Conservation (phyloP, 2,888 invertebrate genomes). For the Himalopsyche kuldschensis region DNA sequence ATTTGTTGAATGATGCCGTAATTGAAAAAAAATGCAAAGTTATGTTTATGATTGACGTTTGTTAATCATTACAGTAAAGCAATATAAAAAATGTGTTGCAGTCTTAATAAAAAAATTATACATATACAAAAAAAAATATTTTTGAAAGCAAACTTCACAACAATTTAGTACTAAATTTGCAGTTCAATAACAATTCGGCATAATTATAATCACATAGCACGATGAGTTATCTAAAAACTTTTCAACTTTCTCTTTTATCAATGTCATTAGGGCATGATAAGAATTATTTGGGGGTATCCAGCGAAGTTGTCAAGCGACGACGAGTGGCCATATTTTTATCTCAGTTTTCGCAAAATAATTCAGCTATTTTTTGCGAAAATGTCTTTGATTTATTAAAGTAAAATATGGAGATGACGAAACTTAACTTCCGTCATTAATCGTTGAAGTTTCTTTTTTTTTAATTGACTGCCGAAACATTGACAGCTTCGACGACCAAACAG, state of each 20-base stretch:
- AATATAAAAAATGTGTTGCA: no score
- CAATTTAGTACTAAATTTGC: not conserved
- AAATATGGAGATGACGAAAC: not conserved
- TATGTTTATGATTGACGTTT: no score
- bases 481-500: no score
- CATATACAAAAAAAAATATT: no score
- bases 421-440: no score
- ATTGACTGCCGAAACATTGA: no score
- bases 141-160: no score
- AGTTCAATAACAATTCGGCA: not conserved
- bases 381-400: not conserved
- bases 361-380: not conserved
- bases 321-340: not conserved
- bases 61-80: no score
- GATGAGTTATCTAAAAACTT: not conserved
- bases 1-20: no score
- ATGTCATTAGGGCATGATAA: not conserved
- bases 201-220: not conserved
- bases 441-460: no score
- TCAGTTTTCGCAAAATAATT: not conserved
- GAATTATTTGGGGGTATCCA: not conserved
- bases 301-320: not conserved
- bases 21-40: no score
- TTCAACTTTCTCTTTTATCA: not conserved
- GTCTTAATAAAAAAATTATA: no score